Evolutionary conservation across 2,797 vertebrate genomes (phyloP).

Genomic region (Darevskia mixta): DNA sequence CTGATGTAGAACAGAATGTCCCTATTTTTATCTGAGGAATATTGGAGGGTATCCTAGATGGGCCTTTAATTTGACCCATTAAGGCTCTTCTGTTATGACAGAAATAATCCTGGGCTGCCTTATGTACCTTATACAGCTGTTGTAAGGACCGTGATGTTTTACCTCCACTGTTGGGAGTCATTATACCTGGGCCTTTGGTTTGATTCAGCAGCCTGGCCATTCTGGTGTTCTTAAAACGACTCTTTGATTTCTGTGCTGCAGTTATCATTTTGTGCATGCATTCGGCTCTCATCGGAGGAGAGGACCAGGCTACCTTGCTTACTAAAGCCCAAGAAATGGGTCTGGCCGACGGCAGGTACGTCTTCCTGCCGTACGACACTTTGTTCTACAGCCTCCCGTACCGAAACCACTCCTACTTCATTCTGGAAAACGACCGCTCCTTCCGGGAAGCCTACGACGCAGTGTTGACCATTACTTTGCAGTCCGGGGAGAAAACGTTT

Average conservation of each 20-base stretch:
- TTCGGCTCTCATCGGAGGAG: conserved; percentile 88
- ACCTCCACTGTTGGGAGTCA: too few species aligned
- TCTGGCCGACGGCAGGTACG: conserved; percentile 87
- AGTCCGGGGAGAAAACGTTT: conserved; percentile 89
- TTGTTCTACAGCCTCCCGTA: conserved; percentile 93
- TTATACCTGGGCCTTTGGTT: too few species aligned
- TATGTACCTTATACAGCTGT: too few species aligned
- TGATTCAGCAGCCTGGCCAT: too few species aligned
- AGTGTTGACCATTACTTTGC: conserved; percentile 90
- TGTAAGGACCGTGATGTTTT: too few species aligned
- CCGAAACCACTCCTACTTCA: conserved; percentile 81
- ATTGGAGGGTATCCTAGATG: too few species aligned
- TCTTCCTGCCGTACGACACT: conserved; percentile 91
- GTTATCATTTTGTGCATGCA: conserved; percentile 97
- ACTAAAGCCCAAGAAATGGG: conserved; percentile 89
- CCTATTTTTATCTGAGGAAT: too few species aligned
- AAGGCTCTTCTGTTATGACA: too few species aligned
- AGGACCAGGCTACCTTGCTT: conserved; percentile 86
- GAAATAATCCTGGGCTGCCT: too few species aligned
- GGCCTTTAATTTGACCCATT: too few species aligned
- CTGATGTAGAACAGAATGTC: too few species aligned
- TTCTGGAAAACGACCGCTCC: conserved; percentile 82
- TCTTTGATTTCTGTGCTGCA: conserved; percentile 69
- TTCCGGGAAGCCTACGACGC: conserved; percentile 90
- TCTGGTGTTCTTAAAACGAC: neutral